These are phyloP conservation scores for Pimpla rufipes DNA, from an alignment of 2,888 invertebrate genomes.

Conservation along the genomic window DNA sequence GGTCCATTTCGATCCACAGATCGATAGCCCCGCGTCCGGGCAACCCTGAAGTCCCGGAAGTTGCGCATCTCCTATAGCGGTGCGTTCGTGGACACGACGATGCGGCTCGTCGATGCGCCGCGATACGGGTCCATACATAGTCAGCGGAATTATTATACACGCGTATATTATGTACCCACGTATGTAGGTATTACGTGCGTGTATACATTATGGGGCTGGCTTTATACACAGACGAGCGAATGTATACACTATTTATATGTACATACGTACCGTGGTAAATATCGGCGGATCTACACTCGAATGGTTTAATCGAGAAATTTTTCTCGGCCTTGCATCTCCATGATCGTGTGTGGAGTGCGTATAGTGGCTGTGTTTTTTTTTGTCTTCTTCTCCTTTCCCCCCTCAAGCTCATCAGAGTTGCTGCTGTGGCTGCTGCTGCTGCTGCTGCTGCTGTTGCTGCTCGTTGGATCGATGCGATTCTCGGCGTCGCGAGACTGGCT, in stretches of 20 bases:
- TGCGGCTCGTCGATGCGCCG: slow-evolving; percentile 46
- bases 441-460: neutral
- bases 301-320: slow-evolving; percentile 70
- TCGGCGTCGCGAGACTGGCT: slow-evolving; percentile 48
- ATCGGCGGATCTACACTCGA: slow-evolving; percentile 66
- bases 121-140: slow-evolving; percentile 66
- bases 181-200: slow-evolving; percentile 53
- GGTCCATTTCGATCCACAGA: slow-evolving; percentile 47
- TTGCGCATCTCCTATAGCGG: slow-evolving; percentile 73
- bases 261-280: slow-evolving; percentile 27
- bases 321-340: slow-evolving; percentile 68
- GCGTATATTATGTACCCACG: neutral
- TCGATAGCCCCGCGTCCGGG: slow-evolving; percentile 46
- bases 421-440: neutral
- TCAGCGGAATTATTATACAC: slow-evolving; percentile 49
- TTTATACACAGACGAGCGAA: slow-evolving; percentile 9
- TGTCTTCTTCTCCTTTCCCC: slow-evolving; percentile 42
- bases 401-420: slow-evolving; percentile 49
- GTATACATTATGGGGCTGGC: slow-evolving; percentile 12
- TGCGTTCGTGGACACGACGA: slow-evolving; percentile 12
- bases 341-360: slow-evolving; percentile 59
- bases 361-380: slow-evolving; percentile 40
- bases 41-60: slow-evolving; percentile 77
- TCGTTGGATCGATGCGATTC: slow-evolving; percentile 62
- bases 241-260: slow-evolving; percentile 21